These are phyloP conservation scores for Epizoanthus fatuus DNA, from an alignment of 92 coral and sea anemone species.

Conservation along the genomic window DNA sequence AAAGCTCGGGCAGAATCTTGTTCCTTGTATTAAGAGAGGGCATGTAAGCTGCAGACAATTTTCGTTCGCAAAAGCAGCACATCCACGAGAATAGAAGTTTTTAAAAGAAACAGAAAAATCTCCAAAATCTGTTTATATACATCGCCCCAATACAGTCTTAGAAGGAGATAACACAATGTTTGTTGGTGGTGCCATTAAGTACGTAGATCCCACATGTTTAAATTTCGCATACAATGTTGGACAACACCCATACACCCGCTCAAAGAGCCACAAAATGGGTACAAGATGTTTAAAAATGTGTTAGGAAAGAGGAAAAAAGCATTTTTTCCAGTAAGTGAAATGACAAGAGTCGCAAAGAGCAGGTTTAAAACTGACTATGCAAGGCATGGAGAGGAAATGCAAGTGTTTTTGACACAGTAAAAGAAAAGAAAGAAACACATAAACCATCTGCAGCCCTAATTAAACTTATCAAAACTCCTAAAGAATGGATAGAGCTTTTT, in stretches of 20 bases:
- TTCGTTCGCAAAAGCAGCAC: slow-evolving; percentile 27
- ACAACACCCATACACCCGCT: slow-evolving; percentile 38
- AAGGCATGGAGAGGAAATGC: slow-evolving; percentile 30
- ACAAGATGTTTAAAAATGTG: slow-evolving; percentile 14
- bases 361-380: slow-evolving; percentile 40
- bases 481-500: slow-evolving; percentile 29
- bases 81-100: slow-evolving; percentile 22
- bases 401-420: slow-evolving; percentile 14
- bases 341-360: slow-evolving; percentile 25
- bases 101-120: slow-evolving; percentile 6
- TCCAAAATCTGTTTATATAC: slow-evolving; percentile 31
- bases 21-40: slow-evolving; percentile 24
- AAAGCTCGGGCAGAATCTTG: background rate
- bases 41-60: slow-evolving; percentile 26
- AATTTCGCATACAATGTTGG: slow-evolving; percentile 37
- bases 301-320: slow-evolving; percentile 4
- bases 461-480: slow-evolving; percentile 14
- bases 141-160: background rate
- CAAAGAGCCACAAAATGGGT: background rate
- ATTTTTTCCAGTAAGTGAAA: background rate
- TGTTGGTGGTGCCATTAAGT: slow-evolving; percentile 49
- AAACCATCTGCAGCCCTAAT: background rate
- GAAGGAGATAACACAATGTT: slow-evolving; percentile 21
- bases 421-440: slow-evolving; percentile 3
- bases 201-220: slow-evolving; percentile 43